phyloP scores from a whole-genome alignment of 2,113 vertebrate genomes.

The Labeo catla region DNA sequence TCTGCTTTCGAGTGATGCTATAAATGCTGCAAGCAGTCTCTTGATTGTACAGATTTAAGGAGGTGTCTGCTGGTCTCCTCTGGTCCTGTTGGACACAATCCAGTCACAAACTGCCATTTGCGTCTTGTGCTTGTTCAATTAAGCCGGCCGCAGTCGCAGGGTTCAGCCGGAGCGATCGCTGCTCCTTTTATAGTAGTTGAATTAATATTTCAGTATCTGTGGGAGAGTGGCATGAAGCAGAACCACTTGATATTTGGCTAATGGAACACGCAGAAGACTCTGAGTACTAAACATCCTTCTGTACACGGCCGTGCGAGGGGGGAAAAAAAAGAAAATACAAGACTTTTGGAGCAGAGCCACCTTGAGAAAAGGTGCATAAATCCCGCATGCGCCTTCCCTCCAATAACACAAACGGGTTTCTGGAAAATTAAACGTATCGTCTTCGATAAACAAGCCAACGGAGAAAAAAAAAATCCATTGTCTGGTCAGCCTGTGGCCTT shows the following conservation, averaged over 20 bases:
- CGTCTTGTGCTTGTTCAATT: constrained; percentile 82
- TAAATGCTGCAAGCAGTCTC: not conserved
- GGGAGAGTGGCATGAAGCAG: constrained; percentile 59
- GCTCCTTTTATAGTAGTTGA: constrained; percentile 59
- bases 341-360: constrained; percentile 57
- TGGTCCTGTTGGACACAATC: constrained; percentile 81
- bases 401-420: constrained; percentile 59
- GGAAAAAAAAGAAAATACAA: constrained; percentile 1
- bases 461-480: constrained; percentile 62
- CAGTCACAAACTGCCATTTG: constrained; percentile 83
- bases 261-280: constrained; percentile 58
- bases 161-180: constrained; percentile 54
- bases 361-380: constrained; percentile 66
- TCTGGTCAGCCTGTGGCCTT: constrained; percentile 65
- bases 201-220: constrained; percentile 70
- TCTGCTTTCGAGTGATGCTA: not conserved
- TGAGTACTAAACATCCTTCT: constrained; percentile 61
- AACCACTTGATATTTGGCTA: constrained; percentile 63
- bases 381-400: constrained; percentile 63
- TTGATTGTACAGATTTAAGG: not conserved
- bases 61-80: constrained; percentile 49
- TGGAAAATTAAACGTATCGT: constrained; percentile 69
- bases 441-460: constrained; percentile 66
- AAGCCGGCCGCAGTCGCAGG: constrained; percentile 52
- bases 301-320: constrained; percentile 23